Conservation (phyloP, 2,888 invertebrate species). For the Tachina grossa region DNA sequence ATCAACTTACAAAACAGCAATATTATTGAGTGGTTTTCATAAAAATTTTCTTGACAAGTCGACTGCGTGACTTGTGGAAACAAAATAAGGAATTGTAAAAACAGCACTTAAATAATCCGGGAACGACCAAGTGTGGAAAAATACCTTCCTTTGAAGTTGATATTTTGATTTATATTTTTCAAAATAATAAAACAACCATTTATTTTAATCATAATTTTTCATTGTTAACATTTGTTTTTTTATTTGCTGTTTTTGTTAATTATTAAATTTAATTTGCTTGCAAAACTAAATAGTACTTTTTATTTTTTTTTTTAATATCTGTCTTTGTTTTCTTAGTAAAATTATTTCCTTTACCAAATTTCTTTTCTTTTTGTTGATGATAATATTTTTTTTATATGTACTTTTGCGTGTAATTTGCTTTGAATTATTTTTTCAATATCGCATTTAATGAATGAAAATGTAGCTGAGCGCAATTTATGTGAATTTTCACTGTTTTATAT, state of each 20-base stretch:
- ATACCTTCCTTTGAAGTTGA: background rate
- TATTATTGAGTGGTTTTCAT: too few relatives aligned
- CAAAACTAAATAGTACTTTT: slow-evolving; percentile 77
- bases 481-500: slow-evolving; percentile 24
- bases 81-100: too few relatives aligned
- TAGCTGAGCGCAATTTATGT: slow-evolving; percentile 53
- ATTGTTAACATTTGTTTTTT: slow-evolving; percentile 67
- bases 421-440: slow-evolving; percentile 37
- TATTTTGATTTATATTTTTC: background rate
- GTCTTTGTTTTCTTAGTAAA: slow-evolving; percentile 56
- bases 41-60: too few relatives aligned
- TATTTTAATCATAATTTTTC: slow-evolving; percentile 58
- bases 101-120: too few relatives aligned
- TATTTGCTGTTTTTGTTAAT: slow-evolving; percentile 66
- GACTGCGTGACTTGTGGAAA: too few relatives aligned
- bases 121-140: background rate
- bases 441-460: slow-evolving; percentile 61
- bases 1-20: too few relatives aligned
- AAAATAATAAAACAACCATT: slow-evolving; percentile 47
- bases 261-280: slow-evolving; percentile 75
- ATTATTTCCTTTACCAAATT: slow-evolving; percentile 66
- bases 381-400: slow-evolving; percentile 44
- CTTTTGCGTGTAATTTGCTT: slow-evolving; percentile 57
- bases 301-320: slow-evolving; percentile 40
- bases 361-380: slow-evolving; percentile 52